Evolutionary conservation across 2,797 vertebrate genomes (phyloP).

Genomic region (Gallinago nigripennis): DNA sequence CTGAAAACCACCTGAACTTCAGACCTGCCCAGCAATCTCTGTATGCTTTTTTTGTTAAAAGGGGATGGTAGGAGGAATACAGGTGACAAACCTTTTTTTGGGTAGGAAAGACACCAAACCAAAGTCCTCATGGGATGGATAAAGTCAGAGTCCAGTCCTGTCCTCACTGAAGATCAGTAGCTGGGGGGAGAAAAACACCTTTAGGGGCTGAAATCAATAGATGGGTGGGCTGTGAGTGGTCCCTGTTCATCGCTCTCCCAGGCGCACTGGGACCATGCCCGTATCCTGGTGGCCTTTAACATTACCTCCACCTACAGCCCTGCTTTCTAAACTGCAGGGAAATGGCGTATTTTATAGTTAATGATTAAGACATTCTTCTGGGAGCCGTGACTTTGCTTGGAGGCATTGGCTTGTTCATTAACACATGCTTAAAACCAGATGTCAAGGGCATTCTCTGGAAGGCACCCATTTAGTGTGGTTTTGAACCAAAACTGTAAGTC

Average conservation of each 20-base stretch:
- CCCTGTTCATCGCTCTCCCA: not conserved
- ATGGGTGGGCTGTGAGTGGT: not conserved
- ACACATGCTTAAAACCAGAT: not conserved
- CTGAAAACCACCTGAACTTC: not conserved
- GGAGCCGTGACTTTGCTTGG: not conserved
- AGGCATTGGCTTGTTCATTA: conserved; percentile 40
- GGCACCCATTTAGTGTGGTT: not conserved
- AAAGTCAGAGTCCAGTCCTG: not conserved
- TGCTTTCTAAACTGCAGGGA: not conserved
- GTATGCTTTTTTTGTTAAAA: not conserved
- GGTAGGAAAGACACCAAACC: not conserved
- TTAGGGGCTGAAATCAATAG: not conserved
- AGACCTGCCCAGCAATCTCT: not conserved
- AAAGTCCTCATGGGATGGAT: not conserved
- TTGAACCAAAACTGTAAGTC: not conserved
- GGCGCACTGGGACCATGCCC: not conserved
- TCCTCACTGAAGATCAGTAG: not conserved
- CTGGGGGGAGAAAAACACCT: not conserved
- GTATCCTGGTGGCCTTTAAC: not conserved
- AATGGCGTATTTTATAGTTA: not conserved
- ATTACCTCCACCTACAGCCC: not conserved
- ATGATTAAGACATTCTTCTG: conserved; percentile 24
- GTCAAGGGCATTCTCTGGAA: not conserved
- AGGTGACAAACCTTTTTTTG: not conserved
- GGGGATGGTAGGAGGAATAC: not conserved